phyloP scores from a whole-genome alignment of 2,888 invertebrate species.

The Macrophya annulata region DNA sequence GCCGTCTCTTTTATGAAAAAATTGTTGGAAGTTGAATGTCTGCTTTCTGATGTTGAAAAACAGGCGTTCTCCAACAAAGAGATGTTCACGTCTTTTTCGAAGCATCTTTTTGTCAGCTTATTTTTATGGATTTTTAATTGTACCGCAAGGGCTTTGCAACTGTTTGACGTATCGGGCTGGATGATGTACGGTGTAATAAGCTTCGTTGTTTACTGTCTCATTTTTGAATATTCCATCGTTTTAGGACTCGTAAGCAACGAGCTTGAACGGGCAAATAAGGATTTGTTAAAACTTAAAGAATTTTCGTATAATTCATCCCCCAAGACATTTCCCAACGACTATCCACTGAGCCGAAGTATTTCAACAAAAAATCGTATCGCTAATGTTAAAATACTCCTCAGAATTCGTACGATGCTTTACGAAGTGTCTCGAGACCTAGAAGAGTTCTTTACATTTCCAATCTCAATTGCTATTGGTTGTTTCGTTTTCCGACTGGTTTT shows the following conservation, averaged over 20 bases:
- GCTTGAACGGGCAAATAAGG: neutral
- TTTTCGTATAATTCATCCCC: neutral
- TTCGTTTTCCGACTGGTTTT: neutral
- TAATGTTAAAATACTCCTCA: neutral
- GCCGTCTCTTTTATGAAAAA: neutral
- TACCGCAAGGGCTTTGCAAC: neutral
- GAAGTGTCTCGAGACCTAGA: neutral
- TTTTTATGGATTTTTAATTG: neutral
- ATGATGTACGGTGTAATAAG: no score
- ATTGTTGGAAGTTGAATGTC: neutral
- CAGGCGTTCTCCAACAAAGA: neutral
- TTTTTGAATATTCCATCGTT: neutral
- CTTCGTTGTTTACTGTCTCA: neutral
- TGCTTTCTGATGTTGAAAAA: neutral
- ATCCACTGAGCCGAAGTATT: no score
- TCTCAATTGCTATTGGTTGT: neutral
- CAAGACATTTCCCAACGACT: neutral
- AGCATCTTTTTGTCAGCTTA: neutral
- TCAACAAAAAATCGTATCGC: neutral
- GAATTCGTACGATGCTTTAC: neutral
- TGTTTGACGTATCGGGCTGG: no score
- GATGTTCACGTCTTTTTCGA: neutral
- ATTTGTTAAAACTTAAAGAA: neutral
- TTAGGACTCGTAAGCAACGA: neutral
- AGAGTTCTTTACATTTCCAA: neutral